These are phyloP conservation scores for Mythimna ferrago DNA, from an alignment of 2,888 invertebrate species.

Conservation along the genomic window DNA sequence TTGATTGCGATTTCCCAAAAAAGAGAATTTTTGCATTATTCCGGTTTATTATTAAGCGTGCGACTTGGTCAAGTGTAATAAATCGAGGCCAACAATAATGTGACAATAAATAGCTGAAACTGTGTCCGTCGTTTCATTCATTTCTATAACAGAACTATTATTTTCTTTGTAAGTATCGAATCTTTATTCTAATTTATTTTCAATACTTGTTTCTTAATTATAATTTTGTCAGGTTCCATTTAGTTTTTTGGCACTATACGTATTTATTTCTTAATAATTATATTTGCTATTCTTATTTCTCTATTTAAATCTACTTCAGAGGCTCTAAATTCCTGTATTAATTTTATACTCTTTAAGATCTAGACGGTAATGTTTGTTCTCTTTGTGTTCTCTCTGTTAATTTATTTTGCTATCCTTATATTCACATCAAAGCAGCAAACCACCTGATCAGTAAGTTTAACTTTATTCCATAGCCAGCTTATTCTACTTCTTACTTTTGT, in stretches of 20 bases:
- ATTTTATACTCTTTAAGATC: not conserved
- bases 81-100: slow-evolving; percentile 17
- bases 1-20: too few relatives aligned
- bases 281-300: not conserved
- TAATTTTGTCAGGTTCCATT: not conserved
- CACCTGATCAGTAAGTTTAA: not conserved
- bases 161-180: not conserved
- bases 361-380: not conserved
- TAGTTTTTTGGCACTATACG: not conserved
- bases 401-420: slow-evolving; percentile 1
- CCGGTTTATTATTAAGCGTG: too few relatives aligned
- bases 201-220: not conserved
- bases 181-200: slow-evolving; percentile 1
- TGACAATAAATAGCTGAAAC: slow-evolving; percentile 24
- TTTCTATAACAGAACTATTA: not conserved
- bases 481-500: slow-evolving; percentile 26
- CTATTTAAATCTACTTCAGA: too few relatives aligned
- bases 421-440: not conserved
- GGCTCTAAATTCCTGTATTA: not conserved
- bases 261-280: not conserved
- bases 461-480: slow-evolving; percentile 14
- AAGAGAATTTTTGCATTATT: too few relatives aligned
- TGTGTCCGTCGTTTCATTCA: not conserved
- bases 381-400: not conserved
- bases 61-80: slow-evolving; percentile 33